Base-by-base conservation (phyloP, 2,113 vertebrate genomes). In the Plectropomus leopardus region DNA sequence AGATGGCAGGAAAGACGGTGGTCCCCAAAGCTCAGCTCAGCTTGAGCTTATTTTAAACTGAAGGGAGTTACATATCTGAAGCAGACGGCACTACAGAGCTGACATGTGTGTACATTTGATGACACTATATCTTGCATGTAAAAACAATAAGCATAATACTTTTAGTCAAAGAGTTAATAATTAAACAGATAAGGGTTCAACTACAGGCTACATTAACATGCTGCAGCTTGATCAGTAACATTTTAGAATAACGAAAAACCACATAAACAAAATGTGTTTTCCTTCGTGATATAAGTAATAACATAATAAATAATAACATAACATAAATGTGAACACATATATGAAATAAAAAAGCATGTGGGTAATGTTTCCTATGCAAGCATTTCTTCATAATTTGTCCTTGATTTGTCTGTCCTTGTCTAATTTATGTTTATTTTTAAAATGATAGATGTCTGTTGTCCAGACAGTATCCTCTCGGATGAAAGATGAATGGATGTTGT, bases 1-100 rank as follows among this genome's bases (percentile, higher is more conserved):
- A 90, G 88, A 93, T 89, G 90, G 90, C 83, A 78, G 60, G 36
- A 59, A 73, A 47, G 73, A 59, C 40, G 57, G 59, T 23, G 51
- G 53, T 84, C 82, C 63, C 76, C 58, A 15, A 78, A 86, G 59
- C 65, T 23, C 54, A 61, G 81, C 70, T 87, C 19, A 72, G 60
- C 57, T 57, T 55, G 68, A 65, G 72, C 63, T 84, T 81, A 80
- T 78, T 87, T 86, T 84, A 88, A 81, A 68, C 84, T 82, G 61
- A 66, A 81, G 68, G 82, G 86, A 83, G 80, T 72, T 74, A 48
- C 60, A 82, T 79, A 59, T 79, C 50, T 66, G 42, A 21, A 64
- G 60, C 34, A 45, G 77, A 59, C 51, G 61, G 71, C 57, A 34
- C 44, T 72, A 21, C 53, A 76, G 16, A 76, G 51, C 50, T 80